Base-by-base conservation (phyloP, 2,888 invertebrate genomes). In the Yponomeuta malinellus region DNA sequence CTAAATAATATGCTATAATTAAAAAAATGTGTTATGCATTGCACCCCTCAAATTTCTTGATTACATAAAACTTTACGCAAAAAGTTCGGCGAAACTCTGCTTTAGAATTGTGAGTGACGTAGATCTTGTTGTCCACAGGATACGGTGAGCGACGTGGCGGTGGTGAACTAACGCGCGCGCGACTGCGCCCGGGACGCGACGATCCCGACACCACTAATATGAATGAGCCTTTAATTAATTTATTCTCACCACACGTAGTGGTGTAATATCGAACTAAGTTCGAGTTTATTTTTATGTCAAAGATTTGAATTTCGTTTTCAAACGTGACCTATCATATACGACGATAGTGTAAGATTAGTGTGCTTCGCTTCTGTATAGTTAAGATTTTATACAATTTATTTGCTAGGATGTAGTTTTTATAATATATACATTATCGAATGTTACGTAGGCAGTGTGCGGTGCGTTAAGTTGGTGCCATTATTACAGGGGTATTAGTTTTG, bases 381-480 rank as follows among this genome's bases (percentile, higher is more conserved):
- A 91, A 88, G 90, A 88, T 89, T 89, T 89, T 89, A 90, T 90
- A 89, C 85, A 85, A 85, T 89, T 88, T 90, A 90, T 90, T 89
- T 86, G 87, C 87, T 90, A 90, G 87, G 85, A 85, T 84, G 85
- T 88, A 89, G 86, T 87, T 83, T 83, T 86, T 86, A 86, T 87
- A 81, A 85, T 83, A 87, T 88, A 85, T 83, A 84, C 85, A 85
- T 85, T 90, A 89, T 90, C 86, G 87, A 90, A 90, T 71, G 90
- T 91, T 90, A 90, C 89, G 88, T 91, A 90, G 88, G 87, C 91
- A 90, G 92, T 90, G 90, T 89, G 90, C 90, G 92, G 92, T 92
- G 92, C 92, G 92, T 89, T 89, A 88, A 89, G 90, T 91, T 91
- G 92, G 92, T 92, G 92, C 92, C 92, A 92, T 92, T 91, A 89